These are phyloP conservation scores for Misgurnus mizolepis DNA, from an alignment of 2,113 vertebrate species.

Conservation along the genomic window DNA sequence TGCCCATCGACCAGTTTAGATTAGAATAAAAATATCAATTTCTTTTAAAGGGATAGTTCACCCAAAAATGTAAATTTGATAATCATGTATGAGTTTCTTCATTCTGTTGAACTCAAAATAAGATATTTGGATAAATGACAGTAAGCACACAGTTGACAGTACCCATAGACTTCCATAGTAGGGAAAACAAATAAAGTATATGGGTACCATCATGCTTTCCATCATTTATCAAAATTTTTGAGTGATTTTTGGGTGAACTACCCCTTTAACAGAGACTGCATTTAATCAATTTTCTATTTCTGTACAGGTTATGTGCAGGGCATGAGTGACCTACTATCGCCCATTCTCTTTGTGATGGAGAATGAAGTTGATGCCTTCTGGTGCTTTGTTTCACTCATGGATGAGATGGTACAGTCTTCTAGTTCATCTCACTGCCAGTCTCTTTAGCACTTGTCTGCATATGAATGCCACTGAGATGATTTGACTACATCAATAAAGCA, in stretches of 20 bases:
- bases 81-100: too few species aligned
- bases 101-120: too few species aligned
- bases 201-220: too few species aligned
- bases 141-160: too few species aligned
- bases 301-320: conserved; percentile 92
- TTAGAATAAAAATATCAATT: not conserved
- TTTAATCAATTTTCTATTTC: conserved; percentile 26
- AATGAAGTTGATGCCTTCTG: conserved; percentile 98
- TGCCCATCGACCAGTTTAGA: not conserved
- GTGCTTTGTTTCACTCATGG: conserved; percentile 96
- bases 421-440: not conserved
- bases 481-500: conserved; percentile 4
- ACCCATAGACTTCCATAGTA: too few species aligned
- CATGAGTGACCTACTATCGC: conserved; percentile 97
- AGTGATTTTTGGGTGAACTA: too few species aligned
- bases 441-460: not conserved
- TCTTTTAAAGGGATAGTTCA: too few species aligned
- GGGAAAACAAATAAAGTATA: too few species aligned
- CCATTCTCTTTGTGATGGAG: conserved; percentile 93
- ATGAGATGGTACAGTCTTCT: conserved; percentile 85
- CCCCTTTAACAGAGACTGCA: not conserved
- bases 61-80: too few species aligned
- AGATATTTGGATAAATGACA: too few species aligned
- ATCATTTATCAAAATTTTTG: too few species aligned
- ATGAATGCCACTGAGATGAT: not conserved